phyloP scores from a whole-genome alignment of 2,113 vertebrate genomes.

The Hirundichthys speculiger region DNA sequence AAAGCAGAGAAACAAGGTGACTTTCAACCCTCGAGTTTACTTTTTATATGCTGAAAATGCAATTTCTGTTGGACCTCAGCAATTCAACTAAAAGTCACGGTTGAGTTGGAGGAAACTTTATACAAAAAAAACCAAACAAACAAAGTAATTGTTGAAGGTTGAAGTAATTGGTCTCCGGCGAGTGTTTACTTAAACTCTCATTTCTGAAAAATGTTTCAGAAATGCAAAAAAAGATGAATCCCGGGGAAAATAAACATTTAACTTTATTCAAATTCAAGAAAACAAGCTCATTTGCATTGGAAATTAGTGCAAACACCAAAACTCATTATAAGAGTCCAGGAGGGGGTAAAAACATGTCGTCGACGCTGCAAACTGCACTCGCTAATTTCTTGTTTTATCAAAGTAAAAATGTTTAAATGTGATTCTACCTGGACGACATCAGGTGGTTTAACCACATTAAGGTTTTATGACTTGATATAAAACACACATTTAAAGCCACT shows the following conservation, averaged over 20 bases:
- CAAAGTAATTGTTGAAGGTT: slow-evolving; percentile 9
- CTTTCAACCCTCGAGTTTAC: neutral
- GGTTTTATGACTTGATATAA: too few relatives aligned
- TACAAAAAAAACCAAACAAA: too few relatives aligned
- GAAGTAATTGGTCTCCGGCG: slow-evolving; percentile 36
- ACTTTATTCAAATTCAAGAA: slow-evolving; percentile 47
- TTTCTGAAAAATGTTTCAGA: slow-evolving; percentile 40
- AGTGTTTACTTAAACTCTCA: slow-evolving; percentile 34
- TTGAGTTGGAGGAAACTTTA: too few relatives aligned
- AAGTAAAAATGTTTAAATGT: neutral
- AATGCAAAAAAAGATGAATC: slow-evolving; percentile 8
- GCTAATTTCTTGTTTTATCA: slow-evolving; percentile 5
- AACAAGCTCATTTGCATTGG: slow-evolving; percentile 47
- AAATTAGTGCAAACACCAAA: slow-evolving; percentile 32
- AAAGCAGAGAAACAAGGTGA: slow-evolving; percentile 81
- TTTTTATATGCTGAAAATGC: neutral
- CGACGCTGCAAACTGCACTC: slow-evolving; percentile 9
- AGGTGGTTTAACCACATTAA: too few relatives aligned
- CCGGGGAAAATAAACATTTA: slow-evolving; percentile 36
- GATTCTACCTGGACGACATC: too few relatives aligned
- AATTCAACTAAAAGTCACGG: neutral
- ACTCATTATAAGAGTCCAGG: slow-evolving; percentile 33
- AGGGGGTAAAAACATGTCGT: slow-evolving; percentile 6
- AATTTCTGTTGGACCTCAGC: neutral
- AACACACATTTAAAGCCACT: too few relatives aligned